Percentiles rank a stretch among this genome's conserved stretches.
phyloP scores from a whole-genome alignment of 2,888 invertebrate genomes.

The Drosophila barbarae region DNA sequence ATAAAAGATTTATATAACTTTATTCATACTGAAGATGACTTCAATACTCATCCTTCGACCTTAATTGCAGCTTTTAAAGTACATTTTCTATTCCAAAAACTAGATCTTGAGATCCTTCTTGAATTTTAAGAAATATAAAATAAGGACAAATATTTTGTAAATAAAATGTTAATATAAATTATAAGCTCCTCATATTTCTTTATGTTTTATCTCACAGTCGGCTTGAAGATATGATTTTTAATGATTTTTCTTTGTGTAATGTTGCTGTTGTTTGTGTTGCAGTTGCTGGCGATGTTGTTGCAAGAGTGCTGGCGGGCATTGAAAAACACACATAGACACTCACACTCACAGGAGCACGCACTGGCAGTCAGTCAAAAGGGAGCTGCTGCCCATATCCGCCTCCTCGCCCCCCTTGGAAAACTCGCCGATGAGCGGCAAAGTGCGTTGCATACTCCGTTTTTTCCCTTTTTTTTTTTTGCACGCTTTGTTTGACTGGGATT shows the following conservation, averaged over 20 bases:
- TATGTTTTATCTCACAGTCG: not conserved
- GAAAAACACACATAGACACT: constrained; percentile 53
- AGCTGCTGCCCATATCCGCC: constrained; percentile 6
- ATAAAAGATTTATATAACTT: not conserved
- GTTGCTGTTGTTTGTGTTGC: constrained; percentile 16
- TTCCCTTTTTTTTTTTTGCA: constrained; percentile 57
- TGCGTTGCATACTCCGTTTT: constrained; percentile 62
- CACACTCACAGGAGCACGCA: constrained; percentile 20
- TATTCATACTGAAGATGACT: not conserved
- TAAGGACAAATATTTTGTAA: not conserved
- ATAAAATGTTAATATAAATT: not conserved
- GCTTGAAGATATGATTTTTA: not conserved
- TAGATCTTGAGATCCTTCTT: not conserved
- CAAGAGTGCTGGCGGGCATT: constrained; percentile 68
- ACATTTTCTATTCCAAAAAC: too few species aligned
- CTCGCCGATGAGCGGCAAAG: constrained; percentile 62
- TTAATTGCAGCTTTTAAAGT: not conserved
- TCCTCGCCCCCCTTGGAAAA: constrained; percentile 4
- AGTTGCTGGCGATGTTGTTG: constrained; percentile 6
- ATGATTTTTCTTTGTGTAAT: constrained; percentile 2
- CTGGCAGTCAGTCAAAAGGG: constrained; percentile 65
- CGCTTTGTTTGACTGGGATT: constrained; percentile 70
- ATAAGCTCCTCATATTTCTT: not conserved
- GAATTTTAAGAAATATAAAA: not conserved
- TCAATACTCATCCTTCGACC: not conserved